These are phyloP conservation scores for Manis pentadactyla DNA, from an alignment of 2,797 vertebrate species.

Conservation along the genomic window DNA sequence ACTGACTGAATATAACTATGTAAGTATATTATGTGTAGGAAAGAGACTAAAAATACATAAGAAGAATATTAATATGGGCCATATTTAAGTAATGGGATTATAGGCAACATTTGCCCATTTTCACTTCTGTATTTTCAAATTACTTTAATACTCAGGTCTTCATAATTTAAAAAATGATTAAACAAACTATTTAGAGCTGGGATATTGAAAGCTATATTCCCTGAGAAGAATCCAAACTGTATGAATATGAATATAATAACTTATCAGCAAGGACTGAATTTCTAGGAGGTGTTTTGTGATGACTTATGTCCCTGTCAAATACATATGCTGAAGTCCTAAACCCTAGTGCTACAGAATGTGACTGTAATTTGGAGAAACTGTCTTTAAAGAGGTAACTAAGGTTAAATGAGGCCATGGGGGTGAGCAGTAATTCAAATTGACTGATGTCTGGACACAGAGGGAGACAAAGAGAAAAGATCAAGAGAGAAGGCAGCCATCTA, in stretches of 20 bases:
- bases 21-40: neutral
- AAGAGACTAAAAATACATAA: neutral
- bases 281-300: neutral
- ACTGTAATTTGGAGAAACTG: neutral
- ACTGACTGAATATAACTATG: neutral
- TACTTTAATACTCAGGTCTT: neutral
- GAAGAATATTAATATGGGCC: neutral
- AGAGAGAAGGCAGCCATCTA: neutral
- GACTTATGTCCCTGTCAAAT: neutral
- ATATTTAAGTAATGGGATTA: neutral
- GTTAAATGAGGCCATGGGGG: neutral
- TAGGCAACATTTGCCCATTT: neutral
- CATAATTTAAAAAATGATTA: neutral
- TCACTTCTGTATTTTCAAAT: neutral
- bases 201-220: neutral
- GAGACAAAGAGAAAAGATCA: neutral
- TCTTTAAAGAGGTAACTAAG: neutral
- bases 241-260: neutral
- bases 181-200: neutral
- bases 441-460: neutral
- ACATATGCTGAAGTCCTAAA: neutral
- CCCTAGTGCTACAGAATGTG: neutral
- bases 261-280: neutral
- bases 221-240: neutral
- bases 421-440: neutral